Evolutionary conservation across 1,140 invertebrate species (phyloP).

Genomic region (Physella acuta): DNA sequence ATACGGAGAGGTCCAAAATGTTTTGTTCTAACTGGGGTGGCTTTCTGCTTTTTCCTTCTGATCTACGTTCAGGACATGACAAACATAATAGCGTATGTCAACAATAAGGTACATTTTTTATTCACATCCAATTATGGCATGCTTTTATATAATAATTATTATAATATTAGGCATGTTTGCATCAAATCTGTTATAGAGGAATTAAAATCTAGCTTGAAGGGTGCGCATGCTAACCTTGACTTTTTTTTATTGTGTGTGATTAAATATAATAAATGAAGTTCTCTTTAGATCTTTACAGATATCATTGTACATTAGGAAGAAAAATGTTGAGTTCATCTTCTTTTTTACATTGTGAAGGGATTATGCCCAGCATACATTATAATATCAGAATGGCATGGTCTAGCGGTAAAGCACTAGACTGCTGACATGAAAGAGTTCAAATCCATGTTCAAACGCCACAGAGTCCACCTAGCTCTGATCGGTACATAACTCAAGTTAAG

Average conservation of each 20-base stretch:
- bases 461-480: background rate
- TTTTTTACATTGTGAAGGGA: background rate
- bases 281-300: background rate
- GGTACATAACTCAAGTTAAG: no score
- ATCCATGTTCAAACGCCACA: background rate
- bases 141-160: background rate
- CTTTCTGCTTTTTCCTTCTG: background rate
- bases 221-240: no score
- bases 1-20: conserved; percentile 12
- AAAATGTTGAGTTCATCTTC: background rate
- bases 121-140: background rate
- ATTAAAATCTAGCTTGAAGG: no score
- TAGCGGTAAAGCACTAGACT: background rate
- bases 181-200: no score
- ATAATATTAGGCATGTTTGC: background rate
- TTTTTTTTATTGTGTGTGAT: no score
- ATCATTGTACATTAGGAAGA: background rate
- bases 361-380: background rate
- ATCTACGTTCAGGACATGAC: conserved; percentile 8
- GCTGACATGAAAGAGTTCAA: background rate
- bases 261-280: background rate
- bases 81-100: background rate
- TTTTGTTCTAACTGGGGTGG: background rate
- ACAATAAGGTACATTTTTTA: conserved; percentile 8
- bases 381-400: background rate